Evolutionary conservation across 2,797 vertebrate species (phyloP), one percentile per base, ranked within the genome.

Genomic region (Pantherophis vulpinus): DNA sequence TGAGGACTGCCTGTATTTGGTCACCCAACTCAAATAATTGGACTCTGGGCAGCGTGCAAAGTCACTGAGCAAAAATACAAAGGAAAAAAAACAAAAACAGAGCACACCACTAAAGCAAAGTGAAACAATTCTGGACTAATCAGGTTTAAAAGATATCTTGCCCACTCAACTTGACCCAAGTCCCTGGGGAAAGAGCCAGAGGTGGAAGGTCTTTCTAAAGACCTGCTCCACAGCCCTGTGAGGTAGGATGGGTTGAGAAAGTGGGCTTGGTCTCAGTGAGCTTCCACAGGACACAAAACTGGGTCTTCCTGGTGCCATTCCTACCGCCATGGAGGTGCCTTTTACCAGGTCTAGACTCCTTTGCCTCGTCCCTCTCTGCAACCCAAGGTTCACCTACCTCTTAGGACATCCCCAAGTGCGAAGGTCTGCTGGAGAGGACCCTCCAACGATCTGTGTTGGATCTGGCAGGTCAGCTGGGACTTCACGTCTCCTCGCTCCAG

Each of bases 391-490:
- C 70, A 13, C 0, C 61, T 96, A 97, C 97, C 97, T 97, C 93
- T 83, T 89, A 97, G 94, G 59, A 27, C 51, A 0, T 51, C 8
- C 0, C 91, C 55, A 55, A 97, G 87, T 54, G 16, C 12, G 93
- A 87, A 96, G 0, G 0, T 58, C 51, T 29, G 55, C 8, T 0
- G 59, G 61, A 97, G 95, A 1, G 94, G 86, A 11, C 0, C 18
- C 1, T 0, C 0, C 88, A 97, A 92, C 0, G 96, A 96, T 56
- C 0, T 0, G 2, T 98, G 98, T 54, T 0, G 0, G 93, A 98
- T 96, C 92, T 95, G 83, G 0, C 98, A 98, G 96, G 5, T 0
- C 66, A 98, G 86, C 94, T 63, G 60, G 0, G 97, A 96, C 95
- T 0, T 88, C 1, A 95, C 10, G 0, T 98, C 97, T 0, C 5